Base-by-base conservation (phyloP, 2,113 vertebrate species). In the Sebastes fasciatus region DNA sequence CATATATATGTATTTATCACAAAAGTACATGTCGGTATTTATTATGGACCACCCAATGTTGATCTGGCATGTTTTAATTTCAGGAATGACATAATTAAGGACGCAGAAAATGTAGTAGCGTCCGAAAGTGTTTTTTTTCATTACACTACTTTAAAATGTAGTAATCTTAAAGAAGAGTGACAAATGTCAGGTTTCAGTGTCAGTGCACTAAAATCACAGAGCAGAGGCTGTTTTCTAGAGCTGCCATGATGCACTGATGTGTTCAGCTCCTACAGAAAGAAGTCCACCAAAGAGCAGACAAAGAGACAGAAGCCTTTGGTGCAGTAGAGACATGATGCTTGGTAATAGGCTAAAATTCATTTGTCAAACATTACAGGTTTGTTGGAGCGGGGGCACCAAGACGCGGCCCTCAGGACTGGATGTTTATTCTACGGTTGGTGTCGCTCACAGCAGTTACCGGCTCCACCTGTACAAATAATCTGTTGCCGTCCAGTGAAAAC, bases 391-490 rank as follows among this genome's bases (percentile, higher is more conserved):
- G 1, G 23, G 23, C 23, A 23, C 23, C 23, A 34, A 34, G 34
- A 34, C 34, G 34, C 0, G 34, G 48, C 2, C 48, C 48, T 49
- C 48, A 49, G 8, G 48, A 49, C 48, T 49, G 48, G 1, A 11
- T 49, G 48, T 49, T 49, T 26, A 8, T 60, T 26, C 23, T 60
- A 26, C 23, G 0, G 17, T 66, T 83, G 6, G 34, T 0, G 34
- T 54, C 69, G 60, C 16, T 63, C 40, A 42, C 9, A 40, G 17
- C 8, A 23, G 2, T 73, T 2, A 48, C 5, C 7, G 34, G 40
- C 69, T 63, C 26, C 40, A 64, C n/a, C 51, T 58, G 61, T 65
- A 63, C 26, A 72, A 75, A 65, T 52, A 75, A 55, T 51, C 8
- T 45, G 19, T 45, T 49, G 7, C 1, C 16, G 52, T 74, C 45